phyloP scores from a whole-genome alignment of 2,888 invertebrate genomes.

The Vannuccia rotundouncinata region DNA sequence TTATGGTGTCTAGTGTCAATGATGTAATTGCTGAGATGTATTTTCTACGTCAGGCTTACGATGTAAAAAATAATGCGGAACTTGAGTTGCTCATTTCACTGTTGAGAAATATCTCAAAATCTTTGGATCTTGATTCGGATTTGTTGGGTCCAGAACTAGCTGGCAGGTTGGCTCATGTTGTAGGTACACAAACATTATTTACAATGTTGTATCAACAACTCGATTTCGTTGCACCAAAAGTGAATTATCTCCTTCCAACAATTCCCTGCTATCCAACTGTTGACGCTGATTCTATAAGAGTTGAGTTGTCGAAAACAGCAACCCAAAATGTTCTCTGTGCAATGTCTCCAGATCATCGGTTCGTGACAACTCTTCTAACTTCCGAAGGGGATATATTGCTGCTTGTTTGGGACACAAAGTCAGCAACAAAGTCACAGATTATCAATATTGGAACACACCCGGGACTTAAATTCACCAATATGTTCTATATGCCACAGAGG shows the following conservation, averaged over 20 bases:
- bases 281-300: constrained; percentile 32
- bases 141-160: constrained; percentile 36
- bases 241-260: constrained; percentile 32
- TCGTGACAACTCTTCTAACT: constrained; percentile 30
- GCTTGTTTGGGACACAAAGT: constrained; percentile 34
- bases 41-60: constrained; percentile 37
- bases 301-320: constrained; percentile 24
- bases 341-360: constrained; percentile 38
- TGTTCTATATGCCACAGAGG: constrained; percentile 36
- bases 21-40: constrained; percentile 37
- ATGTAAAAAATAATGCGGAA: constrained; percentile 36
- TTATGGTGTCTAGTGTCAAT: constrained; percentile 30
- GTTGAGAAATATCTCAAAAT: constrained; percentile 17
- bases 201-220: constrained; percentile 37
- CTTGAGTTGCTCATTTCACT: constrained; percentile 35
- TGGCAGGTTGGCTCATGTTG: constrained; percentile 34
- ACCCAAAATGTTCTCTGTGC: constrained; percentile 25
- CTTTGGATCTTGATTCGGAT: constrained; percentile 28
- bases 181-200: constrained; percentile 33
- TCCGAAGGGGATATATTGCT: constrained; percentile 3
- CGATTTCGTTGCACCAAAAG: constrained; percentile 25
- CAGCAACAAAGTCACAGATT: constrained; percentile 40
- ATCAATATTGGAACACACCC: constrained; percentile 32
- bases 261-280: constrained; percentile 37
- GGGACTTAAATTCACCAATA: constrained; percentile 28